Conservation (phyloP, 2,797 vertebrate species). For the Characodon lateralis region DNA sequence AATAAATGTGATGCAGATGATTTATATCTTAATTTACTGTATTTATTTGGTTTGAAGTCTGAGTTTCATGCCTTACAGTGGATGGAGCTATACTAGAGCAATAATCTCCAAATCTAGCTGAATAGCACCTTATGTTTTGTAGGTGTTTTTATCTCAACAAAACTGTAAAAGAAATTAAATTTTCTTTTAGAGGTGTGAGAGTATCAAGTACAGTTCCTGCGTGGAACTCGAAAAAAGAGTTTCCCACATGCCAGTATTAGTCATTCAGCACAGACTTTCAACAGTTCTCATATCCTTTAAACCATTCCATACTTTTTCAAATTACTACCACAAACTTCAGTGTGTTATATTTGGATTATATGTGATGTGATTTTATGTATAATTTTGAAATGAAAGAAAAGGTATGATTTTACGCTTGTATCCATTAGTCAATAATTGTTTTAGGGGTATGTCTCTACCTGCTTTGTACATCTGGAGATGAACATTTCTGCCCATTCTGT, state of each 20-base stretch:
- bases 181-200: not conserved
- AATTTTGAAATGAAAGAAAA: not conserved
- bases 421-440: not conserved
- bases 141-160: not conserved
- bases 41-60: not conserved
- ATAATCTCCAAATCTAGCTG: not conserved
- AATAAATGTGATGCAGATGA: not conserved
- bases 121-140: not conserved
- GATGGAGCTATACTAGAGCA: not conserved
- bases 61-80: not conserved
- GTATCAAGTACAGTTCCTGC: not conserved
- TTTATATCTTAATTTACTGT: not conserved
- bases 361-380: not conserved
- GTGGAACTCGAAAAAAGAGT: not conserved
- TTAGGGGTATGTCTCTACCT: no score
- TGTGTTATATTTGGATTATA: not conserved
- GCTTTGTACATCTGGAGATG: no score
- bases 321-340: not conserved
- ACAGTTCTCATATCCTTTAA: not conserved
- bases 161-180: not conserved
- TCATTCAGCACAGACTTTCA: not conserved
- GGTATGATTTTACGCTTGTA: not conserved
- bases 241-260: not conserved
- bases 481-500: no score
- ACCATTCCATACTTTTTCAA: not conserved